phyloP scores from a whole-genome alignment of 2,888 invertebrate genomes.

The Macrophya annulata region DNA sequence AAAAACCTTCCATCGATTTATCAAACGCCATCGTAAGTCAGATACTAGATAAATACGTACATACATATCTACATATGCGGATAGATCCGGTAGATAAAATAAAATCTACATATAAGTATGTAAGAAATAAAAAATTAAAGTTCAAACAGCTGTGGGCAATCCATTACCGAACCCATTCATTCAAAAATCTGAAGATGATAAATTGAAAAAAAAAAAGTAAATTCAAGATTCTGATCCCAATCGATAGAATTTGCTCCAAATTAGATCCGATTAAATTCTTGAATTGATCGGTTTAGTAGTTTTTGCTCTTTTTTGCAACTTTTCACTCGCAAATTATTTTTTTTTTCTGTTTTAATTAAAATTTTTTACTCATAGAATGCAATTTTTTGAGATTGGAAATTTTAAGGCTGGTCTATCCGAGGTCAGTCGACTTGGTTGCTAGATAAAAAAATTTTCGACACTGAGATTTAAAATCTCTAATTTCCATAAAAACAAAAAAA shows the following conservation, averaged over 20 bases:
- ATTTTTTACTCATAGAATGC: not conserved
- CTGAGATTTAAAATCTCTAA: not conserved
- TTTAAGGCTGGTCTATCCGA: too few species aligned
- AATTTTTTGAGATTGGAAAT: too few species aligned
- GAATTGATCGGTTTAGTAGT: too few species aligned
- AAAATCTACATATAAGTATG: too few species aligned
- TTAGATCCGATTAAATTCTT: too few species aligned
- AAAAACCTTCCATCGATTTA: constrained; percentile 18
- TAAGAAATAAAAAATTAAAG: not conserved
- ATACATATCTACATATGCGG: not conserved
- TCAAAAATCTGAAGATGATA: not conserved
- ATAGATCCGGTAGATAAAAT: not conserved
- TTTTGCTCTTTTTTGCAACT: not conserved
- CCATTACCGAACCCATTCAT: not conserved
- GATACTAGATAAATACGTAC: not conserved
- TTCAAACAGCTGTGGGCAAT: not conserved
- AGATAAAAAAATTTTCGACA: not conserved
- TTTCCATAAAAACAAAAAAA: too few species aligned
- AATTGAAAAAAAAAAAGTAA: not conserved
- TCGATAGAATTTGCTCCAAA: too few species aligned
- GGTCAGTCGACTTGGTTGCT: too few species aligned
- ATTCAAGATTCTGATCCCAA: too few species aligned
- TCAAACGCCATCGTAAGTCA: not conserved
- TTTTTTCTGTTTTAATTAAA: not conserved
- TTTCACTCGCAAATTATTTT: not conserved